Evolutionary conservation across 1,140 invertebrate genomes (phyloP).

Genomic region (Dendrolimus kikuchii): DNA sequence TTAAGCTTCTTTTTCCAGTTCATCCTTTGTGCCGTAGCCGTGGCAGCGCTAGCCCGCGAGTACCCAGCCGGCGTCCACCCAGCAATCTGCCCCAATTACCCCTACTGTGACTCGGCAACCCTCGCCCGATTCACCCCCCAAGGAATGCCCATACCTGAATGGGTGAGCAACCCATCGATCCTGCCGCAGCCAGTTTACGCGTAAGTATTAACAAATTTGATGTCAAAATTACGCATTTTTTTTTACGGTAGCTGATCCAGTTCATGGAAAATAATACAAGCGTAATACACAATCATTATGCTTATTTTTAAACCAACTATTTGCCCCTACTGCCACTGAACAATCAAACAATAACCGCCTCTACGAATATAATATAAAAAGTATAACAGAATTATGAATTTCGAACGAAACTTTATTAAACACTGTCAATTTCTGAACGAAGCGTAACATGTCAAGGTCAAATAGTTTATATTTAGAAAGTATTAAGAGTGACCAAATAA

Average conservation of each 20-base stretch:
- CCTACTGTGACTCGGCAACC: constrained; percentile 62
- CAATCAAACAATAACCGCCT: constrained; percentile 16
- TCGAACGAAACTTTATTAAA: constrained; percentile 13
- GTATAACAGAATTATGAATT: constrained; percentile 12
- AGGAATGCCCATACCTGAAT: constrained; percentile 65
- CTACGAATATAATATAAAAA: neutral
- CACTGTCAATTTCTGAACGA: too few relatives aligned
- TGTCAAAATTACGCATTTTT: too few relatives aligned
- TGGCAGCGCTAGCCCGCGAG: constrained; percentile 51
- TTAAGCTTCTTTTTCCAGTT: constrained; percentile 26
- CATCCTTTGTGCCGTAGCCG: constrained; percentile 39
- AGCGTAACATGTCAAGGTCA: too few relatives aligned
- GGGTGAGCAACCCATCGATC: constrained; percentile 62
- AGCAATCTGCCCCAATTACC: constrained; percentile 72
- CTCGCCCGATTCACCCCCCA: constrained; percentile 57
- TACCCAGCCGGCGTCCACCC: constrained; percentile 72
- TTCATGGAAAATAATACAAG: too few relatives aligned
- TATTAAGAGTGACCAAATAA: too few relatives aligned
- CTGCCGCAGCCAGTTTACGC: constrained; percentile 26
- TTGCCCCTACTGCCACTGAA: constrained; percentile 73
- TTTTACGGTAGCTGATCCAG: too few relatives aligned
- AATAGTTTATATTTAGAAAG: too few relatives aligned
- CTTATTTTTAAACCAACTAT: too few relatives aligned
- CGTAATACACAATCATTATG: too few relatives aligned
- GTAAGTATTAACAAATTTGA: constrained; percentile 13